Evolutionary conservation across 2,888 invertebrate genomes (phyloP).

Genomic region (Diarsia mendica): DNA sequence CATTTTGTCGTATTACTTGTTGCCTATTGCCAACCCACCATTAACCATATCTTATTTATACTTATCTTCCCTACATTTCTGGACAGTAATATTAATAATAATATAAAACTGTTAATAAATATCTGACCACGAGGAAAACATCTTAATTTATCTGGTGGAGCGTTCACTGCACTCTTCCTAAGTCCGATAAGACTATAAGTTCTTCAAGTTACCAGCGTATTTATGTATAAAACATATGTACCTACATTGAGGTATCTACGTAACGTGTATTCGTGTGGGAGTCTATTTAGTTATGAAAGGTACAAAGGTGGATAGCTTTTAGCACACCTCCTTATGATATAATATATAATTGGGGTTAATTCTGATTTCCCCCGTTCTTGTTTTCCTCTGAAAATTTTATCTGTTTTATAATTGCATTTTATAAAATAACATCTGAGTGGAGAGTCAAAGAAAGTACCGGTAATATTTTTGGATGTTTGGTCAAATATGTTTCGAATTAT

Average conservation of each 20-base stretch:
- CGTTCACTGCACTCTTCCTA: constrained; percentile 38
- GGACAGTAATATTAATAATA: constrained; percentile 48
- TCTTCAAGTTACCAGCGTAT: constrained; percentile 19
- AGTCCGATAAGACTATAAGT: constrained; percentile 31
- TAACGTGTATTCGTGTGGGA: not conserved
- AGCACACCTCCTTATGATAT: no score
- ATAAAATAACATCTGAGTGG: no score
- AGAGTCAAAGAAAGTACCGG: no score
- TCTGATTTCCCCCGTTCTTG: no score
- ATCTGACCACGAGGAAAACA: constrained; percentile 47
- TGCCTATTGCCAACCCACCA: constrained; percentile 24
- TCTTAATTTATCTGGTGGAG: constrained; percentile 40
- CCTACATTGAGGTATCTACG: not conserved
- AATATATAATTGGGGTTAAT: no score
- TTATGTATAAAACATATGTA: constrained; percentile 10
- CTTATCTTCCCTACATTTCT: constrained; percentile 39
- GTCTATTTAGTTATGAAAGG: not conserved
- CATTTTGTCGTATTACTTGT: constrained; percentile 34
- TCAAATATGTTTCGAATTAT: no score
- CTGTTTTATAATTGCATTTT: no score
- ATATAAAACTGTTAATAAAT: constrained; percentile 55
- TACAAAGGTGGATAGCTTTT: not conserved
- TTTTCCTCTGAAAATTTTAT: no score
- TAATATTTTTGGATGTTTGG: no score
- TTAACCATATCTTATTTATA: constrained; percentile 20